A percentile compares a stretch with the other conserved stretches of the same genome.
Evolutionary conservation across 2,113 vertebrate genomes (phyloP).

Genomic region (Ictalurus punctatus): DNA sequence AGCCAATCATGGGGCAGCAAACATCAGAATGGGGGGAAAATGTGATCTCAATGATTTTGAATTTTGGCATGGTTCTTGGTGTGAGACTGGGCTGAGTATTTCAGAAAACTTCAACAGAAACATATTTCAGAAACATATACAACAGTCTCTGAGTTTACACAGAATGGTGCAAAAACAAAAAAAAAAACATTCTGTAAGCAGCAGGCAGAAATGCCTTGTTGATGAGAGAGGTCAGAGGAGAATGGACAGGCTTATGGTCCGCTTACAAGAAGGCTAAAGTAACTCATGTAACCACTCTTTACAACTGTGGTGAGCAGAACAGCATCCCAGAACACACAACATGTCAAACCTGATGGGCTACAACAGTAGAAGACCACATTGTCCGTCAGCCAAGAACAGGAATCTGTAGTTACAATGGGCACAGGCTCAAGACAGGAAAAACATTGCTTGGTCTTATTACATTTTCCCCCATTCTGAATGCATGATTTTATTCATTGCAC

Average conservation of each 20-base stretch:
- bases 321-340: neutral
- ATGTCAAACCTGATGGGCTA: neutral
- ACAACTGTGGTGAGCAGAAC: neutral
- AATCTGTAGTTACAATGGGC: neutral
- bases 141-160: neutral
- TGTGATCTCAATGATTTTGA: neutral
- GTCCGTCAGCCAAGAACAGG: neutral
- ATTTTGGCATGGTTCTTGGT: neutral
- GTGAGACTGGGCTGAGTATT: neutral
- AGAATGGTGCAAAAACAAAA: neutral
- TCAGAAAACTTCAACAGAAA: neutral
- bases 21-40: neutral
- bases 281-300: neutral
- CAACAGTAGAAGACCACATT: neutral
- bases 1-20: neutral
- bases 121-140: neutral
- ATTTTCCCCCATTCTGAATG: neutral
- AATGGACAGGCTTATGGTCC: neutral
- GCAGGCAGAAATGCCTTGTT: neutral
- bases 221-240: neutral
- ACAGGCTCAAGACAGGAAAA: neutral
- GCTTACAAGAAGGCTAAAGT: neutral
- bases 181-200: neutral
- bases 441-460: neutral
- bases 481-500: neutral